phyloP scores from a whole-genome alignment of 2,113 vertebrate species.

The Eulemur rufifrons region DNA sequence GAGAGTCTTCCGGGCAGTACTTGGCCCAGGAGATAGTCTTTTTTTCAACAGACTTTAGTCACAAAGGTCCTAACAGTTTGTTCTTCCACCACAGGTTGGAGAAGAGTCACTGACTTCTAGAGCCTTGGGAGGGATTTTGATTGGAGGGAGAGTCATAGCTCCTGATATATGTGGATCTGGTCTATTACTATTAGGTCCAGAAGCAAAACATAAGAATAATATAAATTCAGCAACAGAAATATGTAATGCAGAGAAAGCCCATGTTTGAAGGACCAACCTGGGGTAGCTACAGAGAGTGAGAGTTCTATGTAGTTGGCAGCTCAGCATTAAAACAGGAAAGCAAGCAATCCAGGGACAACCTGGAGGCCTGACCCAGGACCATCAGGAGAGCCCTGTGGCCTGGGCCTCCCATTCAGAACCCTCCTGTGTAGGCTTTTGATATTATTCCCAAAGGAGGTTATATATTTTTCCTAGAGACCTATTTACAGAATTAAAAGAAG shows the following conservation, averaged over 20 bases:
- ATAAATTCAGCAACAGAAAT: constrained; percentile 9
- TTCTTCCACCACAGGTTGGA: not conserved
- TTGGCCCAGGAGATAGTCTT: not conserved
- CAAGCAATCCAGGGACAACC: not conserved
- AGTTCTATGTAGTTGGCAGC: not conserved
- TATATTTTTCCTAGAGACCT: not conserved
- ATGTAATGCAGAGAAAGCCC: not conserved
- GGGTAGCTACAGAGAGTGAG: not conserved
- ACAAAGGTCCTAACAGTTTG: not conserved
- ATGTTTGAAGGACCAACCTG: not conserved
- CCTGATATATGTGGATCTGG: not conserved
- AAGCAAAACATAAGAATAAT: constrained; percentile 10
- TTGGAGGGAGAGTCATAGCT: not conserved
- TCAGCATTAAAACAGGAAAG: constrained; percentile 18
- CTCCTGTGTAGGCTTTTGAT: not conserved
- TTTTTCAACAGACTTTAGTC: not conserved
- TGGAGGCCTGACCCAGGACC: not conserved
- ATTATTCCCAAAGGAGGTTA: not conserved
- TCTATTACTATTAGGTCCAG: not conserved
- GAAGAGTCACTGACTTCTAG: not conserved
- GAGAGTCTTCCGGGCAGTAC: constrained; percentile 13
- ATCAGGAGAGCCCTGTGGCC: not conserved
- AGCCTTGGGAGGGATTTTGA: not conserved
- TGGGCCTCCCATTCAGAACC: not conserved
- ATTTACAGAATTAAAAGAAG: not conserved